Base-by-base conservation (phyloP, 2,888 invertebrate species). In the Hypomecis atomaria region DNA sequence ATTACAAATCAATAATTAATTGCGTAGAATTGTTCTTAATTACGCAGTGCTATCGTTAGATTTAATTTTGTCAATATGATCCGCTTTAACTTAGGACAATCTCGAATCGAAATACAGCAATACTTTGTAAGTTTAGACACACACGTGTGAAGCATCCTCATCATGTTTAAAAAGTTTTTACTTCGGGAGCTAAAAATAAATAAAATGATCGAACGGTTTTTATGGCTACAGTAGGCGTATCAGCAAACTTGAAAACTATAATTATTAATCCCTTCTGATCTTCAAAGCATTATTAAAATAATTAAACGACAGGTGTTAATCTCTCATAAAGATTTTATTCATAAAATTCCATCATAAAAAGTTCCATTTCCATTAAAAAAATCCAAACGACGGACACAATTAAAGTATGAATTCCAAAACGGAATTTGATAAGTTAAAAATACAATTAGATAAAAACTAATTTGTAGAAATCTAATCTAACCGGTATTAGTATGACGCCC, bases 391-490 rank as follows among this genome's bases (percentile, higher is more conserved):
- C 65, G 67, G 53, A 65, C 59, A 59, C 45, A 49, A 65, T 64
- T 65, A 66, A 63, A 62, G 65, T 69, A 70, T 65, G 52, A 62
- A 65, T 70, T 76, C 69, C 73, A 74, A 73, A 81, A 76, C 71
- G 70, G 73, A 74, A 74, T 78, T 76, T 78, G 75, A 77, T 79
- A 85, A 83, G 81, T 81, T 60, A 57, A 83, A 84, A 84, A 84
- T 82, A 84, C 81, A 79, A 81, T 84, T 84, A 77, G 66, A 71
- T 68, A 81, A 83, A 83, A 86, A 83, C 78, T 82, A 85, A 86
- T 85, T 87, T 83, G 82, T 84, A 79, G 82, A 80, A 87, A 86
- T 87, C 84, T 90, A 90, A 90, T 90, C 89, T 87, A 85, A 84
- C 83, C 77, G 79, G 86, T 83, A 82, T 85, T 81, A 68, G 76